phyloP scores from a whole-genome alignment of 2,797 vertebrate genomes.

The Malacoraja senta region DNA sequence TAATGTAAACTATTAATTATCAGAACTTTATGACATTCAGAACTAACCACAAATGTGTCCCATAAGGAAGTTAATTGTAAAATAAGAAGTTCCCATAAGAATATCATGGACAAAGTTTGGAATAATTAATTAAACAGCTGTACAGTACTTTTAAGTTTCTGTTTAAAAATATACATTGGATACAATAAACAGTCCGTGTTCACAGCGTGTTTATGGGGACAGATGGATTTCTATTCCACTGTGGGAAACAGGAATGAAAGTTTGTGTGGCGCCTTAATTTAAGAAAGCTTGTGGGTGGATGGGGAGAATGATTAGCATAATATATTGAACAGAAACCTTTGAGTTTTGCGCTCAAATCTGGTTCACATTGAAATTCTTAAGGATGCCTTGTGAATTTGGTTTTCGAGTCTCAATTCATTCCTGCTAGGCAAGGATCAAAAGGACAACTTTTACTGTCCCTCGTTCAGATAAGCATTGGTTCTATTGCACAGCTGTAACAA shows the following conservation, averaged over 20 bases:
- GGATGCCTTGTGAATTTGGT: neutral
- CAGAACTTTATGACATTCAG: neutral
- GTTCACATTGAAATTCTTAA: neutral
- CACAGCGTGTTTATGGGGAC: neutral
- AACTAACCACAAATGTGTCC: neutral
- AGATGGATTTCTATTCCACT: neutral
- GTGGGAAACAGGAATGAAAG: neutral
- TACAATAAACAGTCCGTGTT: neutral
- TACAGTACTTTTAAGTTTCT: neutral
- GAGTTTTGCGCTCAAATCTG: neutral
- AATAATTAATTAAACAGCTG: constrained; percentile 17
- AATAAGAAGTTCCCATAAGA: neutral
- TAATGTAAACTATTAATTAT: neutral
- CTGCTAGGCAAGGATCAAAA: neutral
- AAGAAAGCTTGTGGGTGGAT: neutral
- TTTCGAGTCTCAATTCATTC: neutral
- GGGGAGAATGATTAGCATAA: neutral
- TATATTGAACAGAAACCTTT: neutral
- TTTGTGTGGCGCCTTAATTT: neutral
- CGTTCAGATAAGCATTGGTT: neutral
- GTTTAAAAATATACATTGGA: neutral
- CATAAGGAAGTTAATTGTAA: neutral
- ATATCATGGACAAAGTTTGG: neutral
- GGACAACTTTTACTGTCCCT: neutral
- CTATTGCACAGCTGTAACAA: neutral